Conservation (phyloP, 2,113 vertebrate genomes). For the Leucoraja erinaceus region DNA sequence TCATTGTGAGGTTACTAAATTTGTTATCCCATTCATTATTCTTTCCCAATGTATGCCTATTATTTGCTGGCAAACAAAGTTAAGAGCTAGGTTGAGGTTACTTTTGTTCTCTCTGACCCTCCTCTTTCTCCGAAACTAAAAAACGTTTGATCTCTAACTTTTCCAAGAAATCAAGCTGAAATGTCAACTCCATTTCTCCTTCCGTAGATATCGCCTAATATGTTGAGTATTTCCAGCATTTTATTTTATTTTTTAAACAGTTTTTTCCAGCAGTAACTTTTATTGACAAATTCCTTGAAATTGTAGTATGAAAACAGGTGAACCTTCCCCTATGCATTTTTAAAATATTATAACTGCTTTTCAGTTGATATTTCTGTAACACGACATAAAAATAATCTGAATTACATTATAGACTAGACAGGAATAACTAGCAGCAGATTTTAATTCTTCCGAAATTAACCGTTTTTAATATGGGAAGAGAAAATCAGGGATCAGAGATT, state of each 20-base stretch:
- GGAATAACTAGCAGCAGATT: neutral
- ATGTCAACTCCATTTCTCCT: too few relatives aligned
- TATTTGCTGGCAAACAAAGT: neutral
- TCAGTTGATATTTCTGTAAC: neutral
- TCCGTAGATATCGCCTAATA: too few relatives aligned
- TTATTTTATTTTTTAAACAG: too few relatives aligned
- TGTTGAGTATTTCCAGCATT: too few relatives aligned
- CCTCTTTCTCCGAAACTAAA: too few relatives aligned
- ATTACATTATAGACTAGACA: neutral
- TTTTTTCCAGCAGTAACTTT: neutral
- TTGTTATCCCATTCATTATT: neutral
- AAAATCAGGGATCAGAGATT: neutral
- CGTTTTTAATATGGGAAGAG: too few relatives aligned
- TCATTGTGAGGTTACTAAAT: neutral
- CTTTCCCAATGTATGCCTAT: neutral
- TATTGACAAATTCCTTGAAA: neutral
- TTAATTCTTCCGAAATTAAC: neutral
- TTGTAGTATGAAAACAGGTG: neutral
- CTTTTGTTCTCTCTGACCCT: too few relatives aligned
- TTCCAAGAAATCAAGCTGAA: too few relatives aligned
- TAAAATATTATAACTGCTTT: neutral
- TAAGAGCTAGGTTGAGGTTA: neutral
- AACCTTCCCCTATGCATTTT: neutral
- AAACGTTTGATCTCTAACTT: too few relatives aligned
- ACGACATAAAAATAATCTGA: neutral